A percentile compares a stretch with the other conserved stretches of the same genome.
Conservation (phyloP, 2,888 invertebrate species). For the Sisyra nigra region DNA sequence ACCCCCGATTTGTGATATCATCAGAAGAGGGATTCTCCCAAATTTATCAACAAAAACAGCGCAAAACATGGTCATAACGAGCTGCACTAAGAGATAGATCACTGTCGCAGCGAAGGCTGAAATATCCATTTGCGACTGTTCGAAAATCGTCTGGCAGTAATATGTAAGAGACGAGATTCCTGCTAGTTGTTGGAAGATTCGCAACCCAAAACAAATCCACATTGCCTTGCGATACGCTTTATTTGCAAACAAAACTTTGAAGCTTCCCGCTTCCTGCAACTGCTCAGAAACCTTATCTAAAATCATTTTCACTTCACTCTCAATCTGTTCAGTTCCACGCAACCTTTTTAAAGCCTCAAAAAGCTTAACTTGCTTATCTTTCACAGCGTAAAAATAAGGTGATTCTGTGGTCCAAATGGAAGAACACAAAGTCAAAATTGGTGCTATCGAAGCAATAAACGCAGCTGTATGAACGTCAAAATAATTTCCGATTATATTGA, state of each 20-base stretch:
- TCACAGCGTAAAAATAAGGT: slow-evolving; percentile 30
- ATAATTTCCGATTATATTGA: slow-evolving; percentile 42
- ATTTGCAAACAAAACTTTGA: slow-evolving; percentile 33
- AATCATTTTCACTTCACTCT: slow-evolving; percentile 20
- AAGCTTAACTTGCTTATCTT: slow-evolving; percentile 26
- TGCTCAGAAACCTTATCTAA: slow-evolving; percentile 12
- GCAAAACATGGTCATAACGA: slow-evolving; percentile 36
- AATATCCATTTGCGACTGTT: slow-evolving; percentile 27
- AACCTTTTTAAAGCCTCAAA: slow-evolving; percentile 34
- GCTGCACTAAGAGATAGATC: slow-evolving; percentile 38
- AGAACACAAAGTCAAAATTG: slow-evolving; percentile 35
- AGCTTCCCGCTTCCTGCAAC: slow-evolving; percentile 32
- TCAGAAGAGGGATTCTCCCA: slow-evolving; percentile 44
- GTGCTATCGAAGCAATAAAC: slow-evolving; percentile 36
- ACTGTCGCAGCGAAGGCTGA: slow-evolving; percentile 37
- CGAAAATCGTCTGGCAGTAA: slow-evolving; percentile 46
- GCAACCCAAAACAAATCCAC: slow-evolving; percentile 37
- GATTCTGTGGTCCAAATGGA: slow-evolving; percentile 48
- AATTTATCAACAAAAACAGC: slow-evolving; percentile 43
- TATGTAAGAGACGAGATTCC: slow-evolving; percentile 39
- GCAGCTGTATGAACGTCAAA: slow-evolving; percentile 33
- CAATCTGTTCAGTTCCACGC: slow-evolving; percentile 30
- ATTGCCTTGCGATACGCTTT: slow-evolving; percentile 41
- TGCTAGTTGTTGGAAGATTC: slow-evolving; percentile 37
- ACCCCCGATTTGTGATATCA: slow-evolving; percentile 34